These are phyloP conservation scores for Drosophila trichaetosa DNA, from an alignment of 2,888 invertebrate genomes.

Conservation along the genomic window DNA sequence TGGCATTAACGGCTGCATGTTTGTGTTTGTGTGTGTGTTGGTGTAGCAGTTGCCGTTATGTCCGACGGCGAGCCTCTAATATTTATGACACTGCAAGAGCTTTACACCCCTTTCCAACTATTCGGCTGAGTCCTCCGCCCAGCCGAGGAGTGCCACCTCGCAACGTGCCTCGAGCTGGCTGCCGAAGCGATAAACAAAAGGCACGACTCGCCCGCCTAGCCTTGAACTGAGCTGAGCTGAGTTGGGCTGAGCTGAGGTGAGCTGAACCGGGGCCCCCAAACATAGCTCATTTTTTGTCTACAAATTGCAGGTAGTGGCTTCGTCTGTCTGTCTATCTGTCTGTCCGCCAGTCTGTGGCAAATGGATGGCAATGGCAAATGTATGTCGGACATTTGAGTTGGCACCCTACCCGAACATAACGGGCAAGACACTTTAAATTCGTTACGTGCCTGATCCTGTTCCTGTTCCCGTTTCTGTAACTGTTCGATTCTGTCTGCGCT, in stretches of 20 bases:
- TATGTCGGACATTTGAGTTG: conserved; percentile 30
- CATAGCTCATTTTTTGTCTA: conserved; percentile 58
- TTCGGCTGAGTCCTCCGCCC: neutral
- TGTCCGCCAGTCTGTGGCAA: conserved; percentile 27
- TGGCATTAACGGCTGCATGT: conserved; percentile 13
- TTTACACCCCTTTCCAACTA: neutral
- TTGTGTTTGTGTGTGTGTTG: neutral
- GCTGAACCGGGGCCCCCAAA: conserved; percentile 19
- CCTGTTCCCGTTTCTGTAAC: neutral
- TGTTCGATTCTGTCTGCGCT: conserved; percentile 21
- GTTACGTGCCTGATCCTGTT: conserved; percentile 13
- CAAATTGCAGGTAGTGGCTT: conserved; percentile 45
- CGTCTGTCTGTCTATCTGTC: neutral
- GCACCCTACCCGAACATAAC: conserved; percentile 27
- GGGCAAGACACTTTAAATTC: conserved; percentile 31
- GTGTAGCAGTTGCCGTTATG: conserved; percentile 31
- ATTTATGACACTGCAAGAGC: conserved; percentile 67
- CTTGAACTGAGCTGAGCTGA: conserved; percentile 4
- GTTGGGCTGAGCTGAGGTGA: neutral
- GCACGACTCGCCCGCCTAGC: conserved; percentile 14
- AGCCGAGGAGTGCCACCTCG: neutral
- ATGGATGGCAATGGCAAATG: conserved; percentile 36
- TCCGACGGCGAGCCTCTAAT: conserved; percentile 56
- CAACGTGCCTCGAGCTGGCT: conserved; percentile 45
- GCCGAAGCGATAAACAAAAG: conserved; percentile 51